A percentile compares a stretch with the other conserved stretches of the same genome.
Evolutionary conservation across 2,113 vertebrate genomes (phyloP).

Genomic region (Melanostigma gelatinosum): DNA sequence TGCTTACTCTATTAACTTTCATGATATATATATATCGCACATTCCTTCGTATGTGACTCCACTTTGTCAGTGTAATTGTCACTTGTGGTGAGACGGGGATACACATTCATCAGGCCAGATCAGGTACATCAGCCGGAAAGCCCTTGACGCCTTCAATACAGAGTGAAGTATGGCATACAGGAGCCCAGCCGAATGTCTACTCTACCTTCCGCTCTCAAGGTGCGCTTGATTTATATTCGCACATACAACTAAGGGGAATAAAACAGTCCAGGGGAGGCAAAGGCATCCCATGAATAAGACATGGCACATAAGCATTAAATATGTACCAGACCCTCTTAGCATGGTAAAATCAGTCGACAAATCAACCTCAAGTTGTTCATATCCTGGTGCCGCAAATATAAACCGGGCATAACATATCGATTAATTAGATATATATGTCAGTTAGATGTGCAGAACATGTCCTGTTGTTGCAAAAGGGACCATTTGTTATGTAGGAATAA

Average conservation of each 20-base stretch:
- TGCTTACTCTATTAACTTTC: conserved; percentile 33
- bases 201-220: conserved; percentile 32
- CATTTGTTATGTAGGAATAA: background rate
- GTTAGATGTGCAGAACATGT: background rate
- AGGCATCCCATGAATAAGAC: conserved; percentile 19
- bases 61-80: conserved; percentile 58
- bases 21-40: conserved; percentile 32
- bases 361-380: conserved; percentile 11
- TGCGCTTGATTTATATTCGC: conserved; percentile 42
- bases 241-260: background rate
- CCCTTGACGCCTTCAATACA: conserved; percentile 45
- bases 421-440: background rate
- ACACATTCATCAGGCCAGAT: conserved; percentile 49
- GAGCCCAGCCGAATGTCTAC: background rate
- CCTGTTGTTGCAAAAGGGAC: background rate
- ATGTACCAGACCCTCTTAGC: conserved; percentile 6
- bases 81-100: conserved; percentile 20
- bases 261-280: conserved; percentile 6
- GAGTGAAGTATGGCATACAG: conserved; percentile 34
- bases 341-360: conserved; percentile 1
- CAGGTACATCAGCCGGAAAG: conserved; percentile 25
- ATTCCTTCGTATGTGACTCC: conserved; percentile 30
- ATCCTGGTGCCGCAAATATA: conserved; percentile 5
- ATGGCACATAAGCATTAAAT: conserved; percentile 21
- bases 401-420: background rate